Evolutionary conservation across 2,113 vertebrate genomes (phyloP).

Genomic region (Leucopsar rothschildi): DNA sequence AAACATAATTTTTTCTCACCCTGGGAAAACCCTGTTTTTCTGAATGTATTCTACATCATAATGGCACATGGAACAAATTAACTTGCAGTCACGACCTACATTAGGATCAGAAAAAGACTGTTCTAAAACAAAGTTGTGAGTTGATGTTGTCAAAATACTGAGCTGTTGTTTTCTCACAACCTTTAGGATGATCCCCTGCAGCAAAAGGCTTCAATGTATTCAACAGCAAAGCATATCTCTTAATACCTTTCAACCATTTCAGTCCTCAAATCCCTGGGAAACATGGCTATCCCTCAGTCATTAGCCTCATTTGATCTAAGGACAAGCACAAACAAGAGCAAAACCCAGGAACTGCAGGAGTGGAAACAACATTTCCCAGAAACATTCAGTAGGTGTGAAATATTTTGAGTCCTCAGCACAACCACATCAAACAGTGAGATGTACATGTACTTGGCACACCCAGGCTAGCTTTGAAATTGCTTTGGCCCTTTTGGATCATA

Average conservation of each 20-base stretch:
- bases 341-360: not conserved
- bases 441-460: not conserved
- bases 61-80: slow-evolving; percentile 59
- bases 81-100: slow-evolving; percentile 45
- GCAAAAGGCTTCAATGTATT: not conserved
- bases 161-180: slow-evolving; percentile 16
- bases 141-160: slow-evolving; percentile 31
- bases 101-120: slow-evolving; percentile 13
- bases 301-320: slow-evolving; percentile 33
- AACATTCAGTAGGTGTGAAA: slow-evolving; percentile 31
- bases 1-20: slow-evolving; percentile 20
- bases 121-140: slow-evolving; percentile 29
- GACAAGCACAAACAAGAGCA: slow-evolving; percentile 39
- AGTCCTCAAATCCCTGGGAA: slow-evolving; percentile 29
- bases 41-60: not conserved
- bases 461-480: not conserved
- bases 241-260: not conserved
- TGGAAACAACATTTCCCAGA: slow-evolving; percentile 42
- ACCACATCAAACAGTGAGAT: slow-evolving; percentile 26
- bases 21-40: slow-evolving; percentile 15
- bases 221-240: not conserved
- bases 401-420: not conserved
- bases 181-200: slow-evolving; percentile 31
- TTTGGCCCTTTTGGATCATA: not conserved
- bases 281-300: not conserved